phyloP scores from a whole-genome alignment of 2,113 vertebrate genomes.

The Passer domesticus region DNA sequence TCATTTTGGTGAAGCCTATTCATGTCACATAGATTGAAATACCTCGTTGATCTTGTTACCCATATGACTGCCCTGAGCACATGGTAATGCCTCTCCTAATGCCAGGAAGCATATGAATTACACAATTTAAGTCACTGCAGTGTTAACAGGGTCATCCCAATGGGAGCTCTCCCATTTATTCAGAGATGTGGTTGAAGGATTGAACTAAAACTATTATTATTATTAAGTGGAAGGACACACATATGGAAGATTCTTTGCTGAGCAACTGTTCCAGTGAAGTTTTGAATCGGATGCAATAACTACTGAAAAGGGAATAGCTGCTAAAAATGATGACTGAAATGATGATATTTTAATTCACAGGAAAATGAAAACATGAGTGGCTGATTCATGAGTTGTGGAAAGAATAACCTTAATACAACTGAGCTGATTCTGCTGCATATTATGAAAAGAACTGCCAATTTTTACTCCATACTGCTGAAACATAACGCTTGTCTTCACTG shows the following conservation, averaged over 20 bases:
- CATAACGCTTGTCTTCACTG: not conserved
- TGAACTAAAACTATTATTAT: not conserved
- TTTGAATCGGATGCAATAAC: not conserved
- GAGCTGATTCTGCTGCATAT: not conserved
- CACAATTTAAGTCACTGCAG: not conserved
- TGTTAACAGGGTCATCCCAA: not conserved
- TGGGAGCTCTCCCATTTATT: not conserved
- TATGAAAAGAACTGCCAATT: not conserved
- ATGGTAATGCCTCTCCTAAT: not conserved
- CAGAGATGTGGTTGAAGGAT: not conserved
- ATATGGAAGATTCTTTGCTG: not conserved
- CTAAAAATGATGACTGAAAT: not conserved
- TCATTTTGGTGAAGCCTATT: slow-evolving; percentile 8
- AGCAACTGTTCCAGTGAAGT: not conserved
- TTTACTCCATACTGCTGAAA: not conserved
- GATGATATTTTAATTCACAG: not conserved
- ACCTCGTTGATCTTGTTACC: slow-evolving; percentile 1
- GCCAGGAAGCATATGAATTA: not conserved
- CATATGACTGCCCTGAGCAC: not conserved
- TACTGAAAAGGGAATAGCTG: not conserved
- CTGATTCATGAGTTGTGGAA: not conserved
- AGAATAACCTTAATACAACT: not conserved
- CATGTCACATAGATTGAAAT: not conserved
- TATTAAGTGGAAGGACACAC: not conserved
- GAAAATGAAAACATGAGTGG: not conserved